Conservation (phyloP, 1,140 invertebrate genomes). For the Neoseiulus cucumeris region DNA sequence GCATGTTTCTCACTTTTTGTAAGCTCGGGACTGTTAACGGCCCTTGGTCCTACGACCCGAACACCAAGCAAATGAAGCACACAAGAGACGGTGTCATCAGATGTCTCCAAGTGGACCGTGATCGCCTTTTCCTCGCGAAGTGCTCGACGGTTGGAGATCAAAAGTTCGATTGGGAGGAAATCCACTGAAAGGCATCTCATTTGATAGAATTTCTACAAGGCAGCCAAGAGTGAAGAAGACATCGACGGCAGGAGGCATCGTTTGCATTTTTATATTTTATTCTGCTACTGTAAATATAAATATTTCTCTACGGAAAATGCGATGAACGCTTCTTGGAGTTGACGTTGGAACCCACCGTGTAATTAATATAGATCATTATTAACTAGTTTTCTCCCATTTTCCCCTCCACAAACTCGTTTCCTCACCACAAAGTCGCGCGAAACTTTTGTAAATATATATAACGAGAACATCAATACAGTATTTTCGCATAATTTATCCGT, state of each 20-base stretch:
- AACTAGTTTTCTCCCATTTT: no score
- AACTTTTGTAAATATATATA: neutral
- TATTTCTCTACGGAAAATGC: neutral
- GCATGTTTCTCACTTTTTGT: constrained; percentile 69
- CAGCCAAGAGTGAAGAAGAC: constrained; percentile 7
- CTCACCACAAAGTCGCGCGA: neutral
- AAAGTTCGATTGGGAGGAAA: neutral
- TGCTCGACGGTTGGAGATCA: constrained; percentile 20
- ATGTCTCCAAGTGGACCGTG: neutral
- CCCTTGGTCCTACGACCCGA: constrained; percentile 68
- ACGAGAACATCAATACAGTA: neutral
- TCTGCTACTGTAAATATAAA: neutral
- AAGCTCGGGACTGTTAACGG: constrained; percentile 73
- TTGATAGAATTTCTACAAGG: neutral
- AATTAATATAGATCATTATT: neutral
- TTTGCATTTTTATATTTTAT: neutral
- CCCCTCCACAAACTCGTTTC: no score
- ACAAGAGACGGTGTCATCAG: neutral
- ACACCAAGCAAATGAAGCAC: constrained; percentile 17
- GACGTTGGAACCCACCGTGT: neutral
- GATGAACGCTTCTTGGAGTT: neutral
- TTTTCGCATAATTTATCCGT: neutral
- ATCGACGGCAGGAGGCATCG: neutral
- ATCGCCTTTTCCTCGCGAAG: neutral
- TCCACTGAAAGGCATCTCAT: neutral